Evolutionary conservation across 2,113 vertebrate genomes (phyloP), one percentile per base, ranked within the genome.

Genomic region (Chloropsis hardwickii): DNA sequence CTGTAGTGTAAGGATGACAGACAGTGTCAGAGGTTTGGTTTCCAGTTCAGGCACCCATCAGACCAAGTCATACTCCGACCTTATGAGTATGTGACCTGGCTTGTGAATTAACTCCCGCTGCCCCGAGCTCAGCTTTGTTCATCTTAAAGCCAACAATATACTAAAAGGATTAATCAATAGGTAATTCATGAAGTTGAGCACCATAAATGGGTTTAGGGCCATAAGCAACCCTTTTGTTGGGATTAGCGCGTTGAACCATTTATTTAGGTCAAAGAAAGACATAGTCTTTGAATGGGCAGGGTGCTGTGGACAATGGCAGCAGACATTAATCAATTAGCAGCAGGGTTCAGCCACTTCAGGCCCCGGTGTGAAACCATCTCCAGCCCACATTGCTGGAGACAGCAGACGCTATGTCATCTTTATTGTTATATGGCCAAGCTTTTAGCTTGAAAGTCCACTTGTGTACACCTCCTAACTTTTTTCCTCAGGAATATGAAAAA

Each of bases 221-320:
- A 98, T 98, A 98, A 98, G 98, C 97, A 97, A 96, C 79, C 84
- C 98, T 97, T 98, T 97, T 98, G 98, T 98, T 96, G 70, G 91
- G 96, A 98, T 97, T 96, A 98, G 97, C 8, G 27, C 98, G 97
- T 95, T 98, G 97, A 97, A 98, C 96, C 96, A 98, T 97, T 98
- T 98, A 98, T 98, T 98, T 99, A 99, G 98, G 98, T 99, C 98
- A 98, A 98, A 97, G 96, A 97, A 97, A 99, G 97, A 97, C 95
- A 97, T 77, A 92, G 97, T 95, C 98, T 98, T 96, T 97, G 95
- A 97, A 98, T 97, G 92, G 95, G 87, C 92, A 97, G 92, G 92
- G 95, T 92, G 87, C 83, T 96, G 92, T 56, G 97, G 97, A 98
- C 97, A 97, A 95, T 95, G 88, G 93, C 84, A 96, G 91, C 97